These are phyloP conservation scores for Capra hircus DNA, from an alignment of 2,113 vertebrate genomes.

Conservation along the genomic window DNA sequence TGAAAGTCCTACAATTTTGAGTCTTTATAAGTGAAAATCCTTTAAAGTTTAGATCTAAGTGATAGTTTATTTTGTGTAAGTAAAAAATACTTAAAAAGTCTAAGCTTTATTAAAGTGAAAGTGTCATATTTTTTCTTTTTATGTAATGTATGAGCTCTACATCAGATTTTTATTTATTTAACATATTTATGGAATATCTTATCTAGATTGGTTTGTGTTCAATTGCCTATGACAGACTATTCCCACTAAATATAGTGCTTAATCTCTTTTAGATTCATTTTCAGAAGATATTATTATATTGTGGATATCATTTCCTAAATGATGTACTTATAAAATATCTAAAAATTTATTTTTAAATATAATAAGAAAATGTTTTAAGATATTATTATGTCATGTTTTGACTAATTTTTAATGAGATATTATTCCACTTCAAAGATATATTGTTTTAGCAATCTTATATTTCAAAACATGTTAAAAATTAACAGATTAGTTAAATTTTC, in stretches of 20 bases:
- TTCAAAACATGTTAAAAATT: slow-evolving; percentile 21
- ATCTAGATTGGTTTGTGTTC: neutral
- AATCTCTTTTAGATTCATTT: neutral
- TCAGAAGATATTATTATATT: neutral
- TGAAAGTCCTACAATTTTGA: neutral
- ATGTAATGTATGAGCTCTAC: neutral
- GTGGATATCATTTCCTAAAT: neutral
- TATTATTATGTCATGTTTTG: neutral
- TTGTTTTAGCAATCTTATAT: neutral
- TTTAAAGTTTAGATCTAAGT: neutral
- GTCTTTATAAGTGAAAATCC: neutral
- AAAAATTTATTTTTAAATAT: neutral
- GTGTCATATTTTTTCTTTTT: neutral
- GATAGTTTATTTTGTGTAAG: neutral
- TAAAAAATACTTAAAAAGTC: neutral
- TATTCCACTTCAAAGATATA: neutral
- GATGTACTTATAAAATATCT: neutral
- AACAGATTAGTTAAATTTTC: neutral
- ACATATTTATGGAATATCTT: neutral
- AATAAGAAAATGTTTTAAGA: neutral
- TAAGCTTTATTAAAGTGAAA: neutral
- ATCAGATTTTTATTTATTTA: neutral
- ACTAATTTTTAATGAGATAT: neutral
- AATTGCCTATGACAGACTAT: neutral
- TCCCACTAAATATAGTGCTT: neutral